Percentiles rank a stretch among this genome's conserved stretches.
phyloP scores from a whole-genome alignment of 2,888 invertebrate genomes.

The Ferdinandea cuprea region DNA sequence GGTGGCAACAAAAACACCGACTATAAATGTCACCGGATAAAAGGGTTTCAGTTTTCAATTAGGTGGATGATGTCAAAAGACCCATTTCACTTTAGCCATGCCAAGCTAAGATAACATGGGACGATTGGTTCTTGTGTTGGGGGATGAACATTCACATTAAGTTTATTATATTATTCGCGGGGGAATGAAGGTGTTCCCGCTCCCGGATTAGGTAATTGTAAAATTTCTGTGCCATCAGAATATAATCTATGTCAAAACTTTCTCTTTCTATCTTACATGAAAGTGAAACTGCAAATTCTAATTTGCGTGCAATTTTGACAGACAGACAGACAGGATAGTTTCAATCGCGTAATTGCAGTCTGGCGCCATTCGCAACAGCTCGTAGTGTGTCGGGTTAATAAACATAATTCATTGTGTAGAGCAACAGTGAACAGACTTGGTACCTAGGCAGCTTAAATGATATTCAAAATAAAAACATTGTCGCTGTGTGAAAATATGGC shows the following conservation, averaged over 20 bases:
- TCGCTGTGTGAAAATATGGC: slow-evolving; percentile 23
- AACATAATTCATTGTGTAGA: slow-evolving; percentile 54
- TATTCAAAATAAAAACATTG: slow-evolving; percentile 20
- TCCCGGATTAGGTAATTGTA: neutral
- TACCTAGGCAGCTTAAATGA: slow-evolving; percentile 5
- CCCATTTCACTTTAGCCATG: slow-evolving; percentile 65
- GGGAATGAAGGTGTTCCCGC: neutral
- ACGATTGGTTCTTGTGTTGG: slow-evolving; percentile 3
- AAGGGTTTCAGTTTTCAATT: slow-evolving; percentile 73
- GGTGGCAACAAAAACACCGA: slow-evolving; percentile 32
- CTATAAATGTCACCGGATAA: slow-evolving; percentile 73
- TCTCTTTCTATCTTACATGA: slow-evolving; percentile 15
- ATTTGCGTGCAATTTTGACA: neutral
- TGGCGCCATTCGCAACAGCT: slow-evolving; percentile 39
- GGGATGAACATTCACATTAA: slow-evolving; percentile 24
- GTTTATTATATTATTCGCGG: slow-evolving; percentile 22
- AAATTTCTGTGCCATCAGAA: no score
- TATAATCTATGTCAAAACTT: neutral
- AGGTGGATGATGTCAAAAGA: slow-evolving; percentile 57
- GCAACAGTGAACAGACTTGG: neutral
- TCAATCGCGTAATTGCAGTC: slow-evolving; percentile 54
- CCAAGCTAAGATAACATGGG: slow-evolving; percentile 15
- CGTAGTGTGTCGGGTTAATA: slow-evolving; percentile 23
- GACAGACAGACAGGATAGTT: neutral
- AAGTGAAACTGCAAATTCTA: slow-evolving; percentile 16